Conservation (phyloP, 2,797 vertebrate genomes). For the Acanthurus tractus region DNA sequence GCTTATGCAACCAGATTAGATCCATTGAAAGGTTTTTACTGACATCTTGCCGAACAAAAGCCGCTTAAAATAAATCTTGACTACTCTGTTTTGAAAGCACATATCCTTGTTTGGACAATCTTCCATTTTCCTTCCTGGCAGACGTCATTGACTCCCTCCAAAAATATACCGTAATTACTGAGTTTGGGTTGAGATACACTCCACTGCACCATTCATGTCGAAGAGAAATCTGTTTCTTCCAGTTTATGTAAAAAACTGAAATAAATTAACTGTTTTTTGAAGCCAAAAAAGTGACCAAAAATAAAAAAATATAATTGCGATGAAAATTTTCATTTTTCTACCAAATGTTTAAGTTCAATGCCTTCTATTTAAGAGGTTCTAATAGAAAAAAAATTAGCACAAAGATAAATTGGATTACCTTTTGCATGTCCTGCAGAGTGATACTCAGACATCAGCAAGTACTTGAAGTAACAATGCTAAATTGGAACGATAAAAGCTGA, state of each 20-base stretch:
- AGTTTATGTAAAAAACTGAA: neutral
- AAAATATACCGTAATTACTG: conserved; percentile 54
- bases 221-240: conserved; percentile 21
- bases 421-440: conserved; percentile 12
- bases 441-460: conserved; percentile 29
- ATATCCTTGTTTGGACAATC: conserved; percentile 35
- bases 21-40: neutral
- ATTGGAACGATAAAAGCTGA: conserved; percentile 28
- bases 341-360: conserved; percentile 16
- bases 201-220: conserved; percentile 36
- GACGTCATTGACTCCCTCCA: too few species aligned
- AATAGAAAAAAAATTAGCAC: neutral
- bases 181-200: conserved; percentile 57
- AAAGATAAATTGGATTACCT: conserved; percentile 31
- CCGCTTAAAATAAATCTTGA: neutral
- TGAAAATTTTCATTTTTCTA: conserved; percentile 14
- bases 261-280: conserved; percentile 23
- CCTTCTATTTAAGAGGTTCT: conserved; percentile 2
- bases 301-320: neutral
- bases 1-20: neutral
- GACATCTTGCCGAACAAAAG: neutral
- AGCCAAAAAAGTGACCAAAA: too few species aligned
- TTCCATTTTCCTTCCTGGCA: conserved; percentile 41
- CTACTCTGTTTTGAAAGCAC: conserved; percentile 11
- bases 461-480: conserved; percentile 19